phyloP scores from a whole-genome alignment of 1,140 invertebrate genomes.

The Papilio polytes region DNA sequence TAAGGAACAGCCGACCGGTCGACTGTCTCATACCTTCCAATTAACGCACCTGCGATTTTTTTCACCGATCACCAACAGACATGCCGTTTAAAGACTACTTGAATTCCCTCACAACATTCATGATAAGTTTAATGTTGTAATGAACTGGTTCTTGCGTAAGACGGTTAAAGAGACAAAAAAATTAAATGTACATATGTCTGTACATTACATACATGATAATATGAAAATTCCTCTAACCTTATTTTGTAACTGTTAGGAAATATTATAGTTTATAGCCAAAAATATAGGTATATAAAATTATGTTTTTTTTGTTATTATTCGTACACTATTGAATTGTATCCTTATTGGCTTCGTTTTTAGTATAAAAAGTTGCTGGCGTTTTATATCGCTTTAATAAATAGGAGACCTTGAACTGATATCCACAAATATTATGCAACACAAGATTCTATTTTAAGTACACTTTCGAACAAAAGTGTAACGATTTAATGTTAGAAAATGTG shows the following conservation, averaged over 20 bases:
- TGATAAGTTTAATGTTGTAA: constrained; percentile 25
- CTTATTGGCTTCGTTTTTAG: background rate
- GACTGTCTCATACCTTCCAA: constrained; percentile 36
- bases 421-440: background rate
- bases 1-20: constrained; percentile 21
- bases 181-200: background rate
- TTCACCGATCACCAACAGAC: constrained; percentile 31
- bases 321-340: background rate
- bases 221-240: background rate
- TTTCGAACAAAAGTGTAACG: background rate
- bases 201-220: background rate
- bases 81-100: constrained; percentile 23
- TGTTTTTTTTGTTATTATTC: too few relatives aligned
- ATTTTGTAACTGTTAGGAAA: background rate
- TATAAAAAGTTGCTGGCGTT: background rate
- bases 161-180: constrained; percentile 2
- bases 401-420: background rate
- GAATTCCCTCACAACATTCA: constrained; percentile 22
- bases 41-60: constrained; percentile 44
- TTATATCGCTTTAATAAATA: background rate
- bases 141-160: constrained; percentile 25
- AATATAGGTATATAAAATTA: background rate
- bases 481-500: background rate
- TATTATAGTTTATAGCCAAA: background rate
- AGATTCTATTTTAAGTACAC: background rate